A percentile compares a stretch with the other conserved stretches of the same genome.
These are phyloP conservation scores for Chaenocephalus aceratus DNA, from an alignment of 2,113 vertebrate genomes.

Conservation along the genomic window DNA sequence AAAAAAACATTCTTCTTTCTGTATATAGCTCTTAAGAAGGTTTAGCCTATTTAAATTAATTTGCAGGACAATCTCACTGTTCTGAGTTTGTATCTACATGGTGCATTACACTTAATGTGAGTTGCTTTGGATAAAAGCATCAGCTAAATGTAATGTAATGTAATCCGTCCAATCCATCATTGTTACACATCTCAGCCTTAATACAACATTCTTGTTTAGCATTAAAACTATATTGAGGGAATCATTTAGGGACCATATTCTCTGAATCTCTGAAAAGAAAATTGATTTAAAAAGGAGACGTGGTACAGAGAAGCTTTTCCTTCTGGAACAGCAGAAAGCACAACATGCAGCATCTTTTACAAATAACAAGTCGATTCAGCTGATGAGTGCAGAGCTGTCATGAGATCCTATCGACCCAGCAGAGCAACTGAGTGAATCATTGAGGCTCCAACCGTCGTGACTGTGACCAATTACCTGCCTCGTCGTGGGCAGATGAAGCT, in stretches of 20 bases:
- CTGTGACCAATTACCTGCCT: conserved; percentile 50
- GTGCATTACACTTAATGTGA: no score
- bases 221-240: conserved; percentile 2
- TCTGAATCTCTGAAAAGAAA: background rate
- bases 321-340: background rate
- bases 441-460: conserved; percentile 21
- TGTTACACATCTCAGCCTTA: background rate
- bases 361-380: conserved; percentile 25
- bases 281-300: background rate
- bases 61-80: no score
- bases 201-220: background rate
- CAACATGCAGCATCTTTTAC: conserved; percentile 16
- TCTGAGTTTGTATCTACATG: no score
- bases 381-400: conserved; percentile 45
- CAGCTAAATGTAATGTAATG: background rate
- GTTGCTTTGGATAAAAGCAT: no score
- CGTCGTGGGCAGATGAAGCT: conserved; percentile 19
- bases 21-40: no score
- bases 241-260: background rate
- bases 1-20: no score
- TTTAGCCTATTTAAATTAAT: no score
- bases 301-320: background rate
- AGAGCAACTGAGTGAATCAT: conserved; percentile 51
- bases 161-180: background rate
- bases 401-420: conserved; percentile 47